Percentiles rank a stretch among this genome's conserved stretches.
These are phyloP conservation scores for Choloepus hoffmanni DNA, from an alignment of 2,113 vertebrate genomes.

Conservation along the genomic window DNA sequence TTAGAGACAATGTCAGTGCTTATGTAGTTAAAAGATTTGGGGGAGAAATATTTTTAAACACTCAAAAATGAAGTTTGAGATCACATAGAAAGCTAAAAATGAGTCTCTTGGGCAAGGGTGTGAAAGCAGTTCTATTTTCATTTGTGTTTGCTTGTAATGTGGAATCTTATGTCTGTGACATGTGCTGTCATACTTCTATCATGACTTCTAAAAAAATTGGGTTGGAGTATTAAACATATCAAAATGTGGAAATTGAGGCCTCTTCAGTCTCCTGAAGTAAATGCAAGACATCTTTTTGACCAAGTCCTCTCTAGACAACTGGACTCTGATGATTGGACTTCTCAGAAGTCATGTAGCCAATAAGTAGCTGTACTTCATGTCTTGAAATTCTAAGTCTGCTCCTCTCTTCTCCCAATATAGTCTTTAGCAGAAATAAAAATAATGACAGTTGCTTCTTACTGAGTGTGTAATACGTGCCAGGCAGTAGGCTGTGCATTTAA, in stretches of 20 bases:
- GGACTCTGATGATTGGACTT: not conserved
- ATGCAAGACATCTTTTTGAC: not conserved
- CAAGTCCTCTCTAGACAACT: not conserved
- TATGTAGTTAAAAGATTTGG: not conserved
- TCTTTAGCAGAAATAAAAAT: conserved; percentile 5
- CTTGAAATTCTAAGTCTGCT: not conserved
- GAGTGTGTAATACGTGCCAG: not conserved
- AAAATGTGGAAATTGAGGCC: not conserved
- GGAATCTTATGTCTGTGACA: not conserved
- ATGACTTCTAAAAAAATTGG: not conserved
- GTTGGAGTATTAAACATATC: not conserved
- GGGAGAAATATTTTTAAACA: not conserved
- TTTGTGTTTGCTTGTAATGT: not conserved
- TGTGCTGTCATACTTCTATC: not conserved
- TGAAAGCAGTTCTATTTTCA: not conserved
- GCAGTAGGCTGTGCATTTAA: not conserved
- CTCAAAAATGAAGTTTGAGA: conserved; percentile 13
- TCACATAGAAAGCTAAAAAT: not conserved
- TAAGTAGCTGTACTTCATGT: not conserved
- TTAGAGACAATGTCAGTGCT: conserved; percentile 7
- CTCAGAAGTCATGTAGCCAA: not conserved
- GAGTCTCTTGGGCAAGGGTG: not conserved
- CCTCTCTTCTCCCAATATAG: not conserved
- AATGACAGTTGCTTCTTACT: not conserved
- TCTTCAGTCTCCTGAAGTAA: not conserved